Evolutionary conservation across 1,140 invertebrate species (phyloP).

Genomic region (Drosophila neocordata): DNA sequence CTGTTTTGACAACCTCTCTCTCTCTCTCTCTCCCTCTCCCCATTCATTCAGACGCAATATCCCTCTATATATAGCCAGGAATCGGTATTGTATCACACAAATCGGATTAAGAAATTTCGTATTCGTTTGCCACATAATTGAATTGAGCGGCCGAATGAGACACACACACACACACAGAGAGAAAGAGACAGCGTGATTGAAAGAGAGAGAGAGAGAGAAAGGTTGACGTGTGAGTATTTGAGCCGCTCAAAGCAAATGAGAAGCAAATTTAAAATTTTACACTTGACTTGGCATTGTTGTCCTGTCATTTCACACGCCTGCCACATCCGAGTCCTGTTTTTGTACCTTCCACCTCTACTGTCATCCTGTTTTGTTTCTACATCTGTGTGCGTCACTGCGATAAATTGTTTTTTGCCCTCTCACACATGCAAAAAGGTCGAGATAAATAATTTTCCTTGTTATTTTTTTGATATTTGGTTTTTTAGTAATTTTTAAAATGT

Average conservation of each 20-base stretch:
- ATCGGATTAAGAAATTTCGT: slow-evolving; percentile 82
- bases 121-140: slow-evolving; percentile 79
- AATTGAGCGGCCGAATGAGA: slow-evolving; percentile 47
- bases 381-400: slow-evolving; percentile 37
- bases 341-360: not conserved
- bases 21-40: slow-evolving; percentile 9
- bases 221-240: slow-evolving; percentile 39
- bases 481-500: slow-evolving; percentile 67
- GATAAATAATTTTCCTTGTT: not conserved
- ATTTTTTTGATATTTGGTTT: slow-evolving; percentile 10
- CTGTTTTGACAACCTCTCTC: slow-evolving; percentile 72
- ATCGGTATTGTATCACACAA: slow-evolving; percentile 70
- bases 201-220: not conserved
- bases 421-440: slow-evolving; percentile 1
- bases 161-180: not conserved
- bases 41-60: slow-evolving; percentile 26
- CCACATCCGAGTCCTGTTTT: slow-evolving; percentile 18
- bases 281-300: slow-evolving; percentile 81
- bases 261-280: slow-evolving; percentile 83
- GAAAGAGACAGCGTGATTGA: not conserved
- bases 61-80: slow-evolving; percentile 7
- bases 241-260: slow-evolving; percentile 71
- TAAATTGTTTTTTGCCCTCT: slow-evolving; percentile 57
- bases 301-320: slow-evolving; percentile 75
- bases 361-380: slow-evolving; percentile 15